Evolutionary conservation across 2,888 invertebrate genomes (phyloP).

Genomic region (Azorinus chamasolen): DNA sequence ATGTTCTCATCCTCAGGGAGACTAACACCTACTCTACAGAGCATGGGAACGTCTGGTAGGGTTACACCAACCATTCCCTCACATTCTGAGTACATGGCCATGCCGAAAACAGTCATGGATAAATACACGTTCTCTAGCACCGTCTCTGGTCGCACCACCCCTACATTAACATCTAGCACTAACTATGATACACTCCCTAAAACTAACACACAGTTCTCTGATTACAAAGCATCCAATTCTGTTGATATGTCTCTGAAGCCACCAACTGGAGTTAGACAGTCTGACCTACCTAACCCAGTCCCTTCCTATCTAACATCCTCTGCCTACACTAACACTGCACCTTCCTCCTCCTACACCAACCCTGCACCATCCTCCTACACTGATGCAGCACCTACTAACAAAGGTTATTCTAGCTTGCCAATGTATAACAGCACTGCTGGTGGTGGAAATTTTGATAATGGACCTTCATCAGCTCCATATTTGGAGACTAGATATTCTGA

Average conservation of each 20-base stretch:
- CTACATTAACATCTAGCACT: slow-evolving; percentile 33
- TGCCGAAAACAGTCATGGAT: slow-evolving; percentile 23
- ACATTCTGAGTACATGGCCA: slow-evolving; percentile 46
- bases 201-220: slow-evolving; percentile 33
- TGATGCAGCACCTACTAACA: slow-evolving; percentile 10
- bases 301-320: slow-evolving; percentile 1
- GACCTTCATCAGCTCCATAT: too few relatives aligned
- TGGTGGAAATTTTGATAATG: too few relatives aligned
- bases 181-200: slow-evolving; percentile 35
- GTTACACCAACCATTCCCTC: slow-evolving; percentile 47
- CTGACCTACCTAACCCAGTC: slow-evolving; percentile 12
- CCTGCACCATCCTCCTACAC: slow-evolving; percentile 8
- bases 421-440: slow-evolving; percentile 5
- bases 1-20: slow-evolving; percentile 22
- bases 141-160: slow-evolving; percentile 47
- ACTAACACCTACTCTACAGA: slow-evolving; percentile 45
- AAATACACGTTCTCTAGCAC: slow-evolving; percentile 38
- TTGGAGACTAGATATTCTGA: too few relatives aligned
- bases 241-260: slow-evolving; percentile 52
- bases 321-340: slow-evolving; percentile 1
- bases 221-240: slow-evolving; percentile 40
- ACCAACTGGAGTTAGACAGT: slow-evolving; percentile 37
- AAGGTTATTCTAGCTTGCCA: slow-evolving; percentile 43
- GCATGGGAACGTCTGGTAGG: slow-evolving; percentile 27
- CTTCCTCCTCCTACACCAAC: slow-evolving; percentile 12